Conservation (phyloP, 1,140 invertebrate genomes). For the Cotesia chilonis region DNA sequence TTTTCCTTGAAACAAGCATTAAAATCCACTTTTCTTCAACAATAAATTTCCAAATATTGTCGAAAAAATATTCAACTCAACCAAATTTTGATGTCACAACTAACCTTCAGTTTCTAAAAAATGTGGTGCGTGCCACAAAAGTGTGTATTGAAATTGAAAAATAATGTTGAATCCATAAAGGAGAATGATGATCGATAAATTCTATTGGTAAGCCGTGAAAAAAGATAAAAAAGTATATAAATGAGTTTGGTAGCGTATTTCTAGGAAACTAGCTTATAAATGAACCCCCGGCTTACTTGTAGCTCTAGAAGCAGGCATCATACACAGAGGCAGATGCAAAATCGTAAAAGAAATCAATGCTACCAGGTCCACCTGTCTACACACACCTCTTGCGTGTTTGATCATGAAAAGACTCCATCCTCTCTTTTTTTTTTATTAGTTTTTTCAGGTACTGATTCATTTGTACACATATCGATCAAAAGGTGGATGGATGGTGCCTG, state of each 20-base stretch:
- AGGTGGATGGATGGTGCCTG: neutral
- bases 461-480: too few species aligned
- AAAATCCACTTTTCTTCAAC: too few species aligned
- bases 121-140: too few species aligned
- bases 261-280: constrained; percentile 54
- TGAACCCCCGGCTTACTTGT: constrained; percentile 23
- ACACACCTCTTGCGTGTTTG: constrained; percentile 51
- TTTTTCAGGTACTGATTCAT: constrained; percentile 26
- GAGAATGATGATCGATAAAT: too few species aligned
- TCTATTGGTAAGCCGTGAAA: neutral
- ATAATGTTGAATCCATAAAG: too few species aligned
- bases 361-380: constrained; percentile 57
- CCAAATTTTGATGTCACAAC: too few species aligned
- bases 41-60: too few species aligned
- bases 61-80: too few species aligned
- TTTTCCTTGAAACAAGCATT: too few species aligned
- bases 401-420: constrained; percentile 34
- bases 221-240: constrained; percentile 14
- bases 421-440: too few species aligned
- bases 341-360: constrained; percentile 55
- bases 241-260: constrained; percentile 45
- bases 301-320: constrained; percentile 1
- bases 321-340: constrained; percentile 62
- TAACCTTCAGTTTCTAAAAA: too few species aligned
- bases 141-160: too few species aligned